These are phyloP conservation scores for Talpa occidentalis DNA, from an alignment of 2,113 vertebrate species.

Conservation along the genomic window DNA sequence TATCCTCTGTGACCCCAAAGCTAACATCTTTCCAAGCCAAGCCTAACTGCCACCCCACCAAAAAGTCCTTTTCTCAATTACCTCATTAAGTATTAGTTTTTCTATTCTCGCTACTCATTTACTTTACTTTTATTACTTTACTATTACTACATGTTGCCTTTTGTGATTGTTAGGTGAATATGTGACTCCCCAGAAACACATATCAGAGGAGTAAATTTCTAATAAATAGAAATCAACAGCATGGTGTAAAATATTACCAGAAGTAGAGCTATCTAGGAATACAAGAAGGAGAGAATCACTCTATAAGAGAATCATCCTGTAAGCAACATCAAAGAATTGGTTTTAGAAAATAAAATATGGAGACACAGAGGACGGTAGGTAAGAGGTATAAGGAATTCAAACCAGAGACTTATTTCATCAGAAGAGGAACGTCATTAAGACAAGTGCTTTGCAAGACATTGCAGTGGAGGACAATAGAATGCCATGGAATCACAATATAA, in stretches of 20 bases:
- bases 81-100: neutral
- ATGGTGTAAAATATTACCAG: neutral
- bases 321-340: neutral
- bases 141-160: neutral
- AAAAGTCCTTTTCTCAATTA: neutral
- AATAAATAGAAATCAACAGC: neutral
- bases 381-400: neutral
- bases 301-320: too few species aligned
- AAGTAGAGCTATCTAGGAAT: neutral
- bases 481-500: neutral
- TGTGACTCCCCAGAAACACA: neutral
- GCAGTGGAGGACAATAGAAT: neutral
- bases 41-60: neutral
- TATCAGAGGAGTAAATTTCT: neutral
- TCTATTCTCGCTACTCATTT: neutral
- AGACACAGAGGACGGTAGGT: neutral
- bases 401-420: neutral
- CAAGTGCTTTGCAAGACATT: neutral
- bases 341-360: neutral
- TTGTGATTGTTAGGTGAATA: neutral
- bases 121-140: neutral
- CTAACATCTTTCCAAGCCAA: neutral
- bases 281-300: neutral
- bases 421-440: neutral
- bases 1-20: neutral